Percentiles rank a stretch among this genome's conserved stretches.
Conservation (phyloP, 2,797 vertebrate species). For the Gymnodraco acuticeps region DNA sequence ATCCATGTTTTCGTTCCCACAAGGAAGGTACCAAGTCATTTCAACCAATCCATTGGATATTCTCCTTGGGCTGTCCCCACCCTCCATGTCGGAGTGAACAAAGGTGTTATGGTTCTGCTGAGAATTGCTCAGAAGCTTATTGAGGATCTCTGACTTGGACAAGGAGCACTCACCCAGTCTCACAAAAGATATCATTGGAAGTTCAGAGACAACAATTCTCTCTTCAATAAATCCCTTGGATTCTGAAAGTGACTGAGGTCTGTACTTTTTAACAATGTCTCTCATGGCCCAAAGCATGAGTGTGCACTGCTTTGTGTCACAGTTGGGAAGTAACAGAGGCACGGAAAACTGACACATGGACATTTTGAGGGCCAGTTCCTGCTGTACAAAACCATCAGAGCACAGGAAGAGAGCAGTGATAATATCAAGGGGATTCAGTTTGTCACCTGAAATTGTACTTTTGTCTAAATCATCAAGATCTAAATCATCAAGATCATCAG, state of each 20-base stretch:
- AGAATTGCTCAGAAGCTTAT: slow-evolving; percentile 82
- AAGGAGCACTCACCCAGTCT: slow-evolving; percentile 75
- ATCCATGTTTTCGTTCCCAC: slow-evolving; percentile 82
- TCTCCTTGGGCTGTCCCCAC: slow-evolving; percentile 70
- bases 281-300: too few species aligned
- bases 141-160: slow-evolving; percentile 88
- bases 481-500: too few species aligned
- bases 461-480: too few species aligned
- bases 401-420: too few species aligned
- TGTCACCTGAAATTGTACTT: too few species aligned
- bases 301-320: too few species aligned
- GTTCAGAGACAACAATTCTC: slow-evolving; percentile 69
- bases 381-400: too few species aligned
- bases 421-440: too few species aligned
- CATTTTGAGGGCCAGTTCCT: too few species aligned
- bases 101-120: slow-evolving; percentile 82
- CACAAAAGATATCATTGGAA: slow-evolving; percentile 81
- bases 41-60: slow-evolving; percentile 85
- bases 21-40: slow-evolving; percentile 87
- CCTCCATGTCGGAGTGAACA: slow-evolving; percentile 75
- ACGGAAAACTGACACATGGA: too few species aligned
- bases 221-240: slow-evolving; percentile 81
- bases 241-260: slow-evolving; percentile 74
- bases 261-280: slow-evolving; percentile 85
- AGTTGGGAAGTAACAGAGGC: too few species aligned